Conservation (phyloP, 2,797 vertebrate species). For the Tolypeutes matacus region DNA sequence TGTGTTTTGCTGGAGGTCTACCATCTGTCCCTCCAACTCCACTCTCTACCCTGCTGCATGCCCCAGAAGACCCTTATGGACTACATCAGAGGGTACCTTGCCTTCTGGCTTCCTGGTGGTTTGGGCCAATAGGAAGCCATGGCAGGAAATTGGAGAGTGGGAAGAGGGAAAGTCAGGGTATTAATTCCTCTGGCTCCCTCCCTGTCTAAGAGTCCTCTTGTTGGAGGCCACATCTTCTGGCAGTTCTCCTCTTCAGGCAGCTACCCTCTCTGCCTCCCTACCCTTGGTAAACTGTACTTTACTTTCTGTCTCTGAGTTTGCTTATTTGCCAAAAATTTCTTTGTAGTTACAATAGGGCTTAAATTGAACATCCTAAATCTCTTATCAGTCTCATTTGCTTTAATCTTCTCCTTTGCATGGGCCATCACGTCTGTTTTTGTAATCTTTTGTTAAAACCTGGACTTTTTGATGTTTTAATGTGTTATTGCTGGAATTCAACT, state of each 20-base stretch:
- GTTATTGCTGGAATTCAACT: too few species aligned
- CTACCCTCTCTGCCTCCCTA: neutral
- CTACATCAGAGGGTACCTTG: neutral
- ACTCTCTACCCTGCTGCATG: neutral
- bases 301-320: too few species aligned
- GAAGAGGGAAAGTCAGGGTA: neutral
- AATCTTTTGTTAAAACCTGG: too few species aligned
- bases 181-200: neutral
- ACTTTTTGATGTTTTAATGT: too few species aligned
- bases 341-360: too few species aligned
- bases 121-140: neutral
- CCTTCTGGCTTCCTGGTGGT: neutral
- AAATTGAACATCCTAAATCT: too few species aligned
- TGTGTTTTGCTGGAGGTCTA: neutral
- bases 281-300: too few species aligned
- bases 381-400: too few species aligned
- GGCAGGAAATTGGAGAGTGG: neutral
- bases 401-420: too few species aligned
- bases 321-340: too few species aligned
- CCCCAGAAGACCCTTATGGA: conserved; percentile 1
- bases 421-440: too few species aligned
- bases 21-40: conserved; percentile 28
- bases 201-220: neutral
- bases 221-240: neutral
- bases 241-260: neutral